Conservation (phyloP, 2,888 invertebrate genomes). For the Celastrina argiolus region DNA sequence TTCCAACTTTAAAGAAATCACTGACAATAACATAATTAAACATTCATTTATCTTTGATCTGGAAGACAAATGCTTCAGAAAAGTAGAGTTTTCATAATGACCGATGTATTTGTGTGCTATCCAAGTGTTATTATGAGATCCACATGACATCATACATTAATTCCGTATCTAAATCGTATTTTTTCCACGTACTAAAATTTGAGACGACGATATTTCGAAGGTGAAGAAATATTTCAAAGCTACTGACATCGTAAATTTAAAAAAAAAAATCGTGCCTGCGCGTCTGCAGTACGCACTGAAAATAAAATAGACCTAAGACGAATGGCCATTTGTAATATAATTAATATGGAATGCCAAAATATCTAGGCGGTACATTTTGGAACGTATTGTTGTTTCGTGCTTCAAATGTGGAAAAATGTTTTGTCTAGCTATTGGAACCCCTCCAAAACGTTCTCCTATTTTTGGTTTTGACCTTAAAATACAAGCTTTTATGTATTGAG, state of each 20-base stretch:
- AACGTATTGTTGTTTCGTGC: neutral
- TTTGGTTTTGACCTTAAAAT: slow-evolving; percentile 11
- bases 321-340: neutral
- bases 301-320: neutral
- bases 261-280: neutral
- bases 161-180: slow-evolving; percentile 12
- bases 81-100: neutral
- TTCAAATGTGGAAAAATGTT: slow-evolving; percentile 1
- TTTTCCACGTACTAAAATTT: neutral
- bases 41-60: neutral
- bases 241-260: neutral
- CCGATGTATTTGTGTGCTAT: neutral
- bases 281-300: neutral
- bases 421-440: slow-evolving; percentile 4
- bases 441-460: neutral
- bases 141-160: slow-evolving; percentile 20
- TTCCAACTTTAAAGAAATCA: neutral
- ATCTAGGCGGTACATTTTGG: neutral
- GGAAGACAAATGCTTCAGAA: neutral
- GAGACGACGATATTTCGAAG: neutral
- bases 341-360: neutral
- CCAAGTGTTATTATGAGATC: neutral
- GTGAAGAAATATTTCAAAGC: neutral
- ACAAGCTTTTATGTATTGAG: neutral
- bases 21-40: neutral